Evolutionary conservation across 2,888 invertebrate species (phyloP), one percentile per base, ranked within the genome.

Genomic region (Rhagium mordax): DNA sequence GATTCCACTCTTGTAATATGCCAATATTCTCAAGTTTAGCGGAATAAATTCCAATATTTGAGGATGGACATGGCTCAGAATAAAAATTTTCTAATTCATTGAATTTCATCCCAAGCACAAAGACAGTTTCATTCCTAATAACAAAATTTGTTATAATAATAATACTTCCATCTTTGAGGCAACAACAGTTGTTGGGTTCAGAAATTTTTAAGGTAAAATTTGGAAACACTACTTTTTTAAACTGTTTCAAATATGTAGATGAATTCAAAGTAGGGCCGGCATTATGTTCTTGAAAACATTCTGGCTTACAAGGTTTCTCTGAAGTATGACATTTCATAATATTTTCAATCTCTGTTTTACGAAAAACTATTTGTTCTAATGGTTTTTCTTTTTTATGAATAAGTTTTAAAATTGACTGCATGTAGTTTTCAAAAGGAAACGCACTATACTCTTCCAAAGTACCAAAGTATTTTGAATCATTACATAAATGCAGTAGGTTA

Each of bases 241-340:
- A 57, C 16, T 57, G 57, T 27, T 24, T n/a, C 2, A 24, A 55
- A 55, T 24, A 55, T 55, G 4, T 27, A 20, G 15, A 55, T 4
- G 6, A 27, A 55, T 55, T 55, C 15, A 24, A 24, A 3, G 24
- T 55, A 55, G 55, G 55, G 15, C 55, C 21, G 13, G 21, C 55
- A 55, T 27, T 55, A 55, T 55, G 55, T 55, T 55, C 55, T 55
- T 55, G 55, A 13, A 27, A 55, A 20, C 21, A 55, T 55, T 55
- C n/a, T 20, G 55, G 24, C 13, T 55, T 20, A 55, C 24, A n/a
- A n/a, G 55, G 13, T 55, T 24, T 55, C 13, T 13, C 33, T 13
- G 55, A 3, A 10, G n/a, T 55, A 55, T 55, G 10, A 55, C n/a
- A 24, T 33, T 33, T 33, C 24, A 55, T 24, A n/a, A 27, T 27